phyloP scores from a whole-genome alignment of 2,113 vertebrate species.

The Lucifuga dentata region DNA sequence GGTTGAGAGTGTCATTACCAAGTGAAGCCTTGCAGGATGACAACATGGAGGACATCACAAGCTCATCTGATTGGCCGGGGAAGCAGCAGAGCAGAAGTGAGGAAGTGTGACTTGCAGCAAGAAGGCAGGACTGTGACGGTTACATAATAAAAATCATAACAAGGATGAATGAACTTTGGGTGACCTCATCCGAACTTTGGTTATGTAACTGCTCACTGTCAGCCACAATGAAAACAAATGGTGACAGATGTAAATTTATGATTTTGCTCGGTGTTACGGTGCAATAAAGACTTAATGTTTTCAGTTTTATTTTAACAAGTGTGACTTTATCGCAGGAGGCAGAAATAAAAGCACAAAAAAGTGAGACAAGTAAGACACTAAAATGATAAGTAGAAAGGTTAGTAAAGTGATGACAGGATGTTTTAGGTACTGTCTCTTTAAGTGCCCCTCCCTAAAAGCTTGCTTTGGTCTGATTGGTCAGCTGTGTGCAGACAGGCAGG shows the following conservation, averaged over 20 bases:
- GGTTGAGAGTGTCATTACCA: not conserved
- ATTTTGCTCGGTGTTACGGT: too few relatives aligned
- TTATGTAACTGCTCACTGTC: slow-evolving; percentile 48
- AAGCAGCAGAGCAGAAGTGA: slow-evolving; percentile 39
- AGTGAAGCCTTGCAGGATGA: slow-evolving; percentile 4
- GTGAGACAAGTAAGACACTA: not conserved
- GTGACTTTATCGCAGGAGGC: not conserved
- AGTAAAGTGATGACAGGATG: not conserved
- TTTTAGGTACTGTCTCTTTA: too few relatives aligned
- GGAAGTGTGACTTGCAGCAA: slow-evolving; percentile 29
- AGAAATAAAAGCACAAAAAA: not conserved
- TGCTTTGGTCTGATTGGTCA: too few relatives aligned
- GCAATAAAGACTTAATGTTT: too few relatives aligned
- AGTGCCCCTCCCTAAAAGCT: too few relatives aligned
- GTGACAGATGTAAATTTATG: slow-evolving; percentile 30
- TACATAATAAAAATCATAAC: slow-evolving; percentile 45
- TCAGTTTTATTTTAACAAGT: too few relatives aligned
- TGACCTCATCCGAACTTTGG: slow-evolving; percentile 40
- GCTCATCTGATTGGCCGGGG: not conserved
- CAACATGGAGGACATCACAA: not conserved
- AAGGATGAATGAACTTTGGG: slow-evolving; percentile 39
- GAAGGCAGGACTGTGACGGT: slow-evolving; percentile 47
- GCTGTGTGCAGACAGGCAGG: too few relatives aligned
- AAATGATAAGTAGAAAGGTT: not conserved
- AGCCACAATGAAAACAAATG: slow-evolving; percentile 15